Evolutionary conservation across 2,888 invertebrate genomes (phyloP).

Genomic region (Diaprepes abbreviatus): DNA sequence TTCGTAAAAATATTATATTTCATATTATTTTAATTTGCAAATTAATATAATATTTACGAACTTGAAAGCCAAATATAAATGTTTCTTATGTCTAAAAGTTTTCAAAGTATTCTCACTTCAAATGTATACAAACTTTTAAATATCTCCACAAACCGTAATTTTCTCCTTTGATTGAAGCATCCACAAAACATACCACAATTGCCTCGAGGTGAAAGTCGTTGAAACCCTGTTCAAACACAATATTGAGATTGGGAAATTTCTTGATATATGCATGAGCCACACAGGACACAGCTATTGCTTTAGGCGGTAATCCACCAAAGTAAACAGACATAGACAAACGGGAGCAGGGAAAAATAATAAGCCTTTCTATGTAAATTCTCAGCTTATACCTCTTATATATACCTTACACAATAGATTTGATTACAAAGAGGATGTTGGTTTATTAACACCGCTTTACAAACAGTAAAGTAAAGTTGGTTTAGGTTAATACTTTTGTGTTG

Average conservation of each 20-base stretch:
- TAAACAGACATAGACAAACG: slow-evolving; percentile 37
- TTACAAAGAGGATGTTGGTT: too few relatives aligned
- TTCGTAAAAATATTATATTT: too few relatives aligned
- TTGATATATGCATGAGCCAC: slow-evolving; percentile 15
- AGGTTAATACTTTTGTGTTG: too few relatives aligned
- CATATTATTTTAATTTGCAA: too few relatives aligned
- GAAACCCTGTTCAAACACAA: slow-evolving; percentile 19
- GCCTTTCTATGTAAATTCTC: slow-evolving; percentile 24
- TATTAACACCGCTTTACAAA: too few relatives aligned
- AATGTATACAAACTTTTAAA: too few relatives aligned
- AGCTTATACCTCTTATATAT: not conserved
- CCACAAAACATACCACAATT: not conserved
- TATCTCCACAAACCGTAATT: not conserved
- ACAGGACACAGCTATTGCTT: slow-evolving; percentile 30
- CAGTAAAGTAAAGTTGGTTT: too few relatives aligned
- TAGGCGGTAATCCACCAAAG: slow-evolving; percentile 35
- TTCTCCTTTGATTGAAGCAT: not conserved
- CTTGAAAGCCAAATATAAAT: too few relatives aligned
- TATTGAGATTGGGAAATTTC: slow-evolving; percentile 11
- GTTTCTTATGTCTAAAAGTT: too few relatives aligned
- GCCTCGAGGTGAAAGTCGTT: not conserved
- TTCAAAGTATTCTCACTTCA: too few relatives aligned
- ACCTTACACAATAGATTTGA: too few relatives aligned
- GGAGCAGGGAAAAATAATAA: slow-evolving; percentile 41
- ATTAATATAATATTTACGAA: too few relatives aligned